Percentiles rank a stretch among this genome's conserved stretches.
Conservation (phyloP, 2,888 invertebrate genomes). For the Leptinotarsa rubiginosa region DNA sequence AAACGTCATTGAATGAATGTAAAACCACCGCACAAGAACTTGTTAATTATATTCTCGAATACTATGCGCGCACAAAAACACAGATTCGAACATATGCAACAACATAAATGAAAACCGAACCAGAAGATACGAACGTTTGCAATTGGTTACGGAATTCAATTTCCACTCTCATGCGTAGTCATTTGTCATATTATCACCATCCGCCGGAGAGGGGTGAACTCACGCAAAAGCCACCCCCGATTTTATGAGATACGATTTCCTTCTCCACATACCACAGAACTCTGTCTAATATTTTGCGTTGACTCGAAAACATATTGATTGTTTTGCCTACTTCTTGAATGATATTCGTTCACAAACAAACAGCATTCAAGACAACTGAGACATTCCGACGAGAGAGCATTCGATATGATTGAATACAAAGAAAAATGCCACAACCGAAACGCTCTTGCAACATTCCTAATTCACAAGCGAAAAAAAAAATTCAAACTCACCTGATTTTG, state of each 20-base stretch:
- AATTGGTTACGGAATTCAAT: constrained; percentile 1
- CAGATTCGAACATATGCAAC: not conserved
- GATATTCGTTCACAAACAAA: not conserved
- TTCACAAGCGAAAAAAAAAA: not conserved
- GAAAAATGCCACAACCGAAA: too few species aligned
- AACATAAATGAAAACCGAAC: constrained; percentile 1
- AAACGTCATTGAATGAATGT: constrained; percentile 36
- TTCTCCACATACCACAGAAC: constrained; percentile 32
- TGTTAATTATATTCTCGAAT: constrained; percentile 17
- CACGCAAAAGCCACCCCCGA: constrained; percentile 13
- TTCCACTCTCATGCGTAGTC: constrained; percentile 7
- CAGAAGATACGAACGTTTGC: not conserved
- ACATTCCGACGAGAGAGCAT: too few species aligned
- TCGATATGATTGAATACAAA: too few species aligned
- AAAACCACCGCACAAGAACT: constrained; percentile 13
- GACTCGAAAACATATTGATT: constrained; percentile 50
- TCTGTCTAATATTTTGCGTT: constrained; percentile 36
- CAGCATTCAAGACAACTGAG: not conserved
- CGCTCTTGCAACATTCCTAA: not conserved
- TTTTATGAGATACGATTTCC: constrained; percentile 7
- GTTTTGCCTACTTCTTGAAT: constrained; percentile 8
- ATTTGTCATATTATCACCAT: constrained; percentile 8
- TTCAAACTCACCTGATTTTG: constrained; percentile 48
- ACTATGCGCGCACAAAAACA: not conserved
- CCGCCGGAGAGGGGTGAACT: constrained; percentile 5